Evolutionary conservation across 1,140 invertebrate species (phyloP), one percentile per base, ranked within the genome.

Genomic region (Temnothorax longispinosus): DNA sequence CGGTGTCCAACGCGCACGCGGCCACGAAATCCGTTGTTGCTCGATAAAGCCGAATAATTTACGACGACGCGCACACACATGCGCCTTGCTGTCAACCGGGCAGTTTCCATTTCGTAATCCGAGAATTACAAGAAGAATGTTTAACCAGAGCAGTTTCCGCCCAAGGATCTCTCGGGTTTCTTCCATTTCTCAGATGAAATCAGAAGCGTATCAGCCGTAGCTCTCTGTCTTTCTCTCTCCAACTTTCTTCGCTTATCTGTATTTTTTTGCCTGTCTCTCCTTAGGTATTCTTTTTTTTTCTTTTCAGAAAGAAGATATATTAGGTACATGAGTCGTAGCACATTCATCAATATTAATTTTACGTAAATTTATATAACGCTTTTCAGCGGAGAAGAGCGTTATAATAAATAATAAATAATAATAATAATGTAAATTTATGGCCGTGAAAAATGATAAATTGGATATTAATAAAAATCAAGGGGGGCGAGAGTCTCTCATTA

Each of bases 21-120:
- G 47, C 11, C 32, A 1, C n/a, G 60, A 81, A 87, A 84, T 87
- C 27, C 54, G 13, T 38, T n/a, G 38, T 50, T 44, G 21, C 8
- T 41, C 21, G 77, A 89, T 90, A 87, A 77, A 60, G 50, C 50
- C 50, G 64, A 18, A 35, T 80, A 58, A 78, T 87, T 84, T 89
- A 85, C 47, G 58, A 87, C 18, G 21, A 60, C 72, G n/a, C 74
- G 27, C 56, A 32, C 32, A 54, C 32, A 6, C 11, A 13, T 52
- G 27, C 21, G 21, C 21, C 15, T 10, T 6, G 11, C 35, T 11
- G 27, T 54, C 47, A 27, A 52, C 21, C 74, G 44, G 21, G 18
- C 60, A n/a, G 15, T 71, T 71, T 75, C 27, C 58, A 13, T 50
- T 84, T 75, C 69, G 41, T 75, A 74, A 75, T 84, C 27, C 41